Evolutionary conservation across 2,888 invertebrate genomes (phyloP).

Genomic region (Patella ulyssiponensis): DNA sequence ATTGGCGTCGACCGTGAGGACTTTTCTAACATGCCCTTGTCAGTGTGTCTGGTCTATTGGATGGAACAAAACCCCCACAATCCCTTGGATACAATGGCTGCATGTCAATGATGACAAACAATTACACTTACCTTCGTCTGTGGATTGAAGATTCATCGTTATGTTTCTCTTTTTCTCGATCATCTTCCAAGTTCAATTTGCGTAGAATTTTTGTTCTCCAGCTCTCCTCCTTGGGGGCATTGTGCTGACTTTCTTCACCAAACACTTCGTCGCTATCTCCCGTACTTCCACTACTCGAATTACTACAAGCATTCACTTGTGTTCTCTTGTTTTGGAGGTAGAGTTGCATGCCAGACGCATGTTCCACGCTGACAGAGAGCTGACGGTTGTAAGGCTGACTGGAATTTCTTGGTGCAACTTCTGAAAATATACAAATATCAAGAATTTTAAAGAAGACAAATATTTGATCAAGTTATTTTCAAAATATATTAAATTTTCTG

Average conservation of each 20-base stretch:
- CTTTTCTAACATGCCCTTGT: too few species aligned
- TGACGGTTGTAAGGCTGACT: not conserved
- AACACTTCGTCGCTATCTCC: slow-evolving; percentile 52
- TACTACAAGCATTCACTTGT: not conserved
- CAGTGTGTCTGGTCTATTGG: too few species aligned
- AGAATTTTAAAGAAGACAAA: too few species aligned
- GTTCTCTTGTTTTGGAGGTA: not conserved
- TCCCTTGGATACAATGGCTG: too few species aligned
- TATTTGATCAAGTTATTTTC: too few species aligned
- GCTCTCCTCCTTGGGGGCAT: not conserved
- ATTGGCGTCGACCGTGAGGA: too few species aligned
- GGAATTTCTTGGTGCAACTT: not conserved
- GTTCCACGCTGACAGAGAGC: not conserved
- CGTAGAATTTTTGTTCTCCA: slow-evolving; percentile 15
- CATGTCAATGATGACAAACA: not conserved
- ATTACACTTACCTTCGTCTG: slow-evolving; percentile 16
- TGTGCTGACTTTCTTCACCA: slow-evolving; percentile 31
- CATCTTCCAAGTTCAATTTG: slow-evolving; percentile 20
- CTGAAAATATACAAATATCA: not conserved
- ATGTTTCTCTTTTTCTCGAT: slow-evolving; percentile 5
- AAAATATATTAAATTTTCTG: too few species aligned
- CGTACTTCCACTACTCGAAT: slow-evolving; percentile 36
- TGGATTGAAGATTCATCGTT: not conserved
- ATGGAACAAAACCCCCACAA: too few species aligned
- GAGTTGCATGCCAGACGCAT: slow-evolving; percentile 4